Percentiles rank a stretch among this genome's conserved stretches.
phyloP scores from a whole-genome alignment of 2,888 invertebrate species.

The Pelosia muscerda region DNA sequence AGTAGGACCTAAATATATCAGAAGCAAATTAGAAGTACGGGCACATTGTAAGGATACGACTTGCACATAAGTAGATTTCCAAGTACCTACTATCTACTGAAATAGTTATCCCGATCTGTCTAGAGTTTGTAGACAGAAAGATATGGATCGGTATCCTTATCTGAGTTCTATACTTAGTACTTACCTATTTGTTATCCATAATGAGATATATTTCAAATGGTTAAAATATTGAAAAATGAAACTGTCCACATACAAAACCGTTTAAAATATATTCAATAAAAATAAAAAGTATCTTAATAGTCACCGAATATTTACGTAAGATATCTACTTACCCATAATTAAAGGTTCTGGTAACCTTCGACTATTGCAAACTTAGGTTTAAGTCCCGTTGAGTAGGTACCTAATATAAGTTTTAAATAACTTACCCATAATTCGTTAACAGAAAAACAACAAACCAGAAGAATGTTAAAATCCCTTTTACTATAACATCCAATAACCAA shows the following conservation, averaged over 20 bases:
- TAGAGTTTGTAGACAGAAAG: background rate
- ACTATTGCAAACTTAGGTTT: background rate
- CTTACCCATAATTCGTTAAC: background rate
- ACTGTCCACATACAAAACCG: too few species aligned
- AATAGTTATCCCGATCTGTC: background rate
- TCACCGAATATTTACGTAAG: background rate
- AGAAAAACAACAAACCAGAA: slow-evolving; percentile 2
- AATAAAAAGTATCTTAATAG: background rate
- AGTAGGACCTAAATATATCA: slow-evolving; percentile 17
- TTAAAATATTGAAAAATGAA: too few species aligned
- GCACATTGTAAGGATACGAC: background rate
- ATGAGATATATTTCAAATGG: too few species aligned
- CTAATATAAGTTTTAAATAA: background rate
- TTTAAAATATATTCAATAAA: background rate
- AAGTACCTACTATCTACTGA: background rate
- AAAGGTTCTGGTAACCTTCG: background rate
- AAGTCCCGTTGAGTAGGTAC: background rate
- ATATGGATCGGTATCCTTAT: too few species aligned
- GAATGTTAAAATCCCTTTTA: slow-evolving; percentile 15
- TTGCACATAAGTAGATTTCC: background rate
- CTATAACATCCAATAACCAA: slow-evolving; percentile 64
- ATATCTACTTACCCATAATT: too few species aligned
- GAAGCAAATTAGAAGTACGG: background rate
- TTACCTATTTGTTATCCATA: too few species aligned
- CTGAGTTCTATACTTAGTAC: too few species aligned